Base-by-base conservation (phyloP, 64 coral and sea anemone species). In the Pocillopora damicornis region DNA sequence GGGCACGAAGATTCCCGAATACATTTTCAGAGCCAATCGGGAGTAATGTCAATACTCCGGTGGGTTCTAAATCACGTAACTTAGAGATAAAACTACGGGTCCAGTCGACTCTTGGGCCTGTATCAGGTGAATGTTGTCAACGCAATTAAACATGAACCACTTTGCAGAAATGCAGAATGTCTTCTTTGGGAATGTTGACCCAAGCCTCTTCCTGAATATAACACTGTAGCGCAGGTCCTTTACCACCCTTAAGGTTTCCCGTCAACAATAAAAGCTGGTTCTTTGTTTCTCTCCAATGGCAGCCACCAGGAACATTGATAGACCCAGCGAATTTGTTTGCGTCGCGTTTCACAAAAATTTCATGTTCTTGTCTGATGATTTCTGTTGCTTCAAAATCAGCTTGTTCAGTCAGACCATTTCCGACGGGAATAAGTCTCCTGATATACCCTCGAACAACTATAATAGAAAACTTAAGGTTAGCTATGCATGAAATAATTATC, bases 351-450 rank as follows among this genome's bases (percentile, higher is more conserved):
- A 81, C 59, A 36, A 85, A 85, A 73, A 85, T 72, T 16, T 58
- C 20, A 11, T 26, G 23, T 51, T 85, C 37, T 42, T 85, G 81
- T 73, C 81, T 56, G 64, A 85, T 85, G 37, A 85, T 20, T 85
- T 85, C 81, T 11, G 81, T 85, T 1, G 81, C 81, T 85, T 57
- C 22, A 37, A 85, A 56, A 45, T 71, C 72, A 25, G 81, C 81
- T 85, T 71, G 81, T 30, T 85, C 64, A 6, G 13, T 72, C 15
- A 30, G 37, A 23, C 81, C 81, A 58, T 73, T 56, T 85, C 65
- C 81, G 23, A 73, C 65, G 2, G 81, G 81, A 38, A 85, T 72
- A 38, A 85, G 42, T 1, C 22, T 35, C 17, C 72, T 16, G 68
- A 85, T 25, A 58, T 85, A 85, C 25, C 81, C 81, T 26, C 63